phyloP scores from a whole-genome alignment of 2,797 vertebrate species.

The Sebastes nivosus region DNA sequence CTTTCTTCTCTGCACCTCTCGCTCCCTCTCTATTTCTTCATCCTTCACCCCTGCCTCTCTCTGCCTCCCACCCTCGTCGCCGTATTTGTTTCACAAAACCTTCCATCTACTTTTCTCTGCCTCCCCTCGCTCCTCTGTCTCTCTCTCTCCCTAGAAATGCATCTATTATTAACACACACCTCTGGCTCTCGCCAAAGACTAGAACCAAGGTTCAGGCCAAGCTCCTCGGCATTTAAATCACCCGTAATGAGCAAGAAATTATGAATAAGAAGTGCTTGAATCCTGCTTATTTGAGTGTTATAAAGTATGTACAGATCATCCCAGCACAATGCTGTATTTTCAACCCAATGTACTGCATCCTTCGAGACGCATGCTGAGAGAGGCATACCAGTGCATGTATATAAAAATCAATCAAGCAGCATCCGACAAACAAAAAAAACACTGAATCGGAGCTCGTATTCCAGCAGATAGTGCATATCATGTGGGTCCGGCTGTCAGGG shows the following conservation, averaged over 20 bases:
- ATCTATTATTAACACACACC: constrained; percentile 82
- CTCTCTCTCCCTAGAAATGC: constrained; percentile 51
- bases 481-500: constrained; percentile 19
- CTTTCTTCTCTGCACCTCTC: constrained; percentile 48
- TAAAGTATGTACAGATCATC: constrained; percentile 35
- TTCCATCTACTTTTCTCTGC: constrained; percentile 48
- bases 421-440: constrained; percentile 33
- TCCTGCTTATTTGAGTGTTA: constrained; percentile 54
- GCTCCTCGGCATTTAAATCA: constrained; percentile 76
- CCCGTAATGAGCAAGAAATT: constrained; percentile 69
- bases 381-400: constrained; percentile 13
- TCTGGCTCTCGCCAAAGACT: constrained; percentile 67
- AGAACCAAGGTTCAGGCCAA: constrained; percentile 58
- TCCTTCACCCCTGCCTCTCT: constrained; percentile 42
- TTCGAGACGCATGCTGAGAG: constrained; percentile 11
- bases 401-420: constrained; percentile 62
- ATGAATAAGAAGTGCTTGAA: constrained; percentile 43
- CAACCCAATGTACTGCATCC: not conserved
- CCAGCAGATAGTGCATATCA: constrained; percentile 42
- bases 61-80: constrained; percentile 32
- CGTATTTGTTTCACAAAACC: constrained; percentile 71
- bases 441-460: constrained; percentile 41
- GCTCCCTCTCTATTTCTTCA: constrained; percentile 44
- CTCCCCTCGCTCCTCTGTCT: constrained; percentile 2
- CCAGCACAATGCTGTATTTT: constrained; percentile 20